These are phyloP conservation scores for Sebastolobus alascanus DNA, from an alignment of 2,797 vertebrate genomes.

Conservation along the genomic window DNA sequence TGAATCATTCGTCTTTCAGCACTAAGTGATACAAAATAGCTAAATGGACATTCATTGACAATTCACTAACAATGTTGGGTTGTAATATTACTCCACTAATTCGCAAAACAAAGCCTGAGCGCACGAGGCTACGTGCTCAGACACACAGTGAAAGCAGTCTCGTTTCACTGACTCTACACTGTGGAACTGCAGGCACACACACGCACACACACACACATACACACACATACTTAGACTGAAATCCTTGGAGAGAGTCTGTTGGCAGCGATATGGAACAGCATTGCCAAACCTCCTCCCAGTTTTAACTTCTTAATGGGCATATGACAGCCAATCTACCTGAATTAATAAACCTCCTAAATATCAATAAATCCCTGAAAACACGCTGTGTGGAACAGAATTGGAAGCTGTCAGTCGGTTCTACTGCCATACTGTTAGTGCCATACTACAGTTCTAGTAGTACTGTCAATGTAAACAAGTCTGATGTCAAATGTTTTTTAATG, in stretches of 20 bases:
- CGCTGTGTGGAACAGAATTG: slow-evolving; percentile 24
- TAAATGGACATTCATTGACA: slow-evolving; percentile 23
- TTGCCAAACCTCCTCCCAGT: slow-evolving; percentile 75
- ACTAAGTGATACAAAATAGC: slow-evolving; percentile 12
- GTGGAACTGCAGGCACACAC: not conserved
- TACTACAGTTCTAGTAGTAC: not conserved
- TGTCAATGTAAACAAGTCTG: not conserved
- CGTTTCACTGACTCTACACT: slow-evolving; percentile 35
- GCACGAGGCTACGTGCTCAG: slow-evolving; percentile 8
- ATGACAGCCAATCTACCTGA: slow-evolving; percentile 73
- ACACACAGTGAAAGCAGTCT: slow-evolving; percentile 33
- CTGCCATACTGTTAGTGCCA: not conserved
- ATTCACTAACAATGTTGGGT: slow-evolving; percentile 11
- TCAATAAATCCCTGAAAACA: slow-evolving; percentile 60
- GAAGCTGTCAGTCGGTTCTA: slow-evolving; percentile 15
- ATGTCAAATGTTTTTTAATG: not conserved
- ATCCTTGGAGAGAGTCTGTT: slow-evolving; percentile 73
- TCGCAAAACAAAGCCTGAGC: slow-evolving; percentile 23
- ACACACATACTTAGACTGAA: slow-evolving; percentile 43
- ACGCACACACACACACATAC: not conserved
- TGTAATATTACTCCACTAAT: slow-evolving; percentile 31
- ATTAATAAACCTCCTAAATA: slow-evolving; percentile 78
- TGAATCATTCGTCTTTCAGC: not conserved
- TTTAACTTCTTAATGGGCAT: slow-evolving; percentile 77
- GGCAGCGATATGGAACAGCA: slow-evolving; percentile 65